Evolutionary conservation across 2,113 vertebrate genomes (phyloP), one percentile per base, ranked within the genome.

Genomic region (Sarotherodon lohbergeri): DNA sequence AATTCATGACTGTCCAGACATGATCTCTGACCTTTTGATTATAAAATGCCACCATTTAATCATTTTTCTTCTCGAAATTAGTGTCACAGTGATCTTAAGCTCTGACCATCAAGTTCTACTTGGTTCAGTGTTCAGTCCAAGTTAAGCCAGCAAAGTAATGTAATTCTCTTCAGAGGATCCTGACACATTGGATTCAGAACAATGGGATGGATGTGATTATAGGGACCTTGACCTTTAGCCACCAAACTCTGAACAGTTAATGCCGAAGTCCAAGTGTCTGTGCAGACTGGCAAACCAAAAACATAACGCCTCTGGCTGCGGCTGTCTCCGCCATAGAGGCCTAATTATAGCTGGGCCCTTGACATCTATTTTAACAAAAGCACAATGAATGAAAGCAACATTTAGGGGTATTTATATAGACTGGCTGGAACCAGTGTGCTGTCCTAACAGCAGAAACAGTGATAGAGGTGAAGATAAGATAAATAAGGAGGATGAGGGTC

Each of bases 391-490:
- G 17, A 29, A 56, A 56, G 46, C 84, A 52, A 63, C 22, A 54
- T 78, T 78, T 39, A 61, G 88, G 41, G 63, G 91, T 90, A 88
- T 89, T 92, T 90, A 88, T 78, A 79, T 80, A 71, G 82, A 48
- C 52, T 80, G 24, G 9, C n/a, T 63, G 48, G 56, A 86, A 87
- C 52, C 17, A 24, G 46, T 52, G 27, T 78, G 27, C 46, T 82
- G 36, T 50, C 24, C 9, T 81, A 41, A 57, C 10, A 68, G 5
- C 57, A 46, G 81, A 81, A 80, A 29, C 41, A 19, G n/a, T 36
- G 39, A 66, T 41, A 55, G 24, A 34, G 9, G 48, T 61, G 22
- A 22, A 55, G n/a, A 41, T 2, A 27, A 24, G 81, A 61, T 63
- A 57, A 81, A 61, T 43, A 16, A 34, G 22, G 39, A 55, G 43